Base-by-base conservation (phyloP, 2,797 vertebrate species). In the Pantherophis vulpinus region DNA sequence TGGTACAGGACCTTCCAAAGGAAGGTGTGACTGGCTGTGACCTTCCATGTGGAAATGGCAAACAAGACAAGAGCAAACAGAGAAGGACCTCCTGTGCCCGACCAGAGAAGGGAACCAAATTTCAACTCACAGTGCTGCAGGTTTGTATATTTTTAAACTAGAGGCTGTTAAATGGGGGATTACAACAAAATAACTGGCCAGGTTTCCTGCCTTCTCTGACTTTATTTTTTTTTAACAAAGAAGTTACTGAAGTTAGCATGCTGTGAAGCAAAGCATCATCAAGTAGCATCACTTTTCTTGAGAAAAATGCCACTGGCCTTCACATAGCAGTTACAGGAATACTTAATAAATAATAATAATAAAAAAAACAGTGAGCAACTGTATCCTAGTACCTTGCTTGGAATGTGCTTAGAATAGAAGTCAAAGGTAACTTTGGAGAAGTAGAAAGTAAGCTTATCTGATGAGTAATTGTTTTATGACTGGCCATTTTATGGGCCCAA, bases 41-140 rank as follows among this genome's bases (percentile, higher is more conserved):
- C 90, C 95, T 90, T 60, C 42, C 93, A 83, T 93, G 86, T 90
- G 97, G 97, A 90, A 99, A 98, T 97, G 98, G 98, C 70, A 99
- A 98, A 96, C 96, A 97, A 32, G 98, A 99, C 90, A 98, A 98
- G 94, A 92, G 97, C 87, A 99, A 99, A 94, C 99, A 98, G 93
- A 98, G 98, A 96, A 98, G 98, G 92, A 88, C 98, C 2, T 99
- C 98, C 56, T 98, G 97, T 96, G 98, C 98, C 92, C 98, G 97
- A 51, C 93, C 98, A 87, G 99, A 99, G 42, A 99, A 98, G 93
- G 95, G 96, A 56, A 98, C 98, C 95, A 98, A 98, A 93, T 99
- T 99, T 96, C 99, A 99, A 92, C 98, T 99, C 92, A 98, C 97
- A 86, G 99, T 99, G 96, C 98, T 99, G 88, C 98, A 99, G 98